Evolutionary conservation across 2,797 vertebrate species (phyloP), one percentile per base, ranked within the genome.

Genomic region (Pangasius sanitwongsei): DNA sequence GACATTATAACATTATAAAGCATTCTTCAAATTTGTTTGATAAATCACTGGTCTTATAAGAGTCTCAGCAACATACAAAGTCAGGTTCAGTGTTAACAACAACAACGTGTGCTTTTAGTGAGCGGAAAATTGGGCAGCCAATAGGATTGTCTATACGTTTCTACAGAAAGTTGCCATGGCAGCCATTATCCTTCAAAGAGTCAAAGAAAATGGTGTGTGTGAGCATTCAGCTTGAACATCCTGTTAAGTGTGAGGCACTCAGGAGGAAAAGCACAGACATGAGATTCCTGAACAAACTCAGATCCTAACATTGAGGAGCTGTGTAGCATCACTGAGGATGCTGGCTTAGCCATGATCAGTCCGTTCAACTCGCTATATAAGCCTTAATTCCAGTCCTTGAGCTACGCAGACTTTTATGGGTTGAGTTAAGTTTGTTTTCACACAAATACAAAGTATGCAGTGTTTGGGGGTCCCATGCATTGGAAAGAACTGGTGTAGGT

Each of bases 181-280:
- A 86, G 50, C 50, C 53, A 70, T 81, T 86, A 86, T 57, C 37
- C 50, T 72, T 86, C 37, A 81, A 48, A 80, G 83, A 78, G 44
- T 75, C 37, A 81, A 81, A 70, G 28, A 81, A 85, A 72, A 81
- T 80, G 63, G 85, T 55, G 61, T 81, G 74, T 85, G 83, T 69
- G 81, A 84, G 80, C 88, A 83, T 83, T 87, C 85, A 89, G 31
- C 85, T 87, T 77, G 88, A 89, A 89, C 88, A 87, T 86, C 88
- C 88, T 89, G 78, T 89, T 89, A 86, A 65, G 78, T 83, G 57
- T 89, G 77, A 87, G 59, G 85, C 57, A 75, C 57, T 89, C 88
- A 87, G 59, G 44, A 89, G 85, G 88, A 89, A 83, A 61, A 75
- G 31, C 78, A 87, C 41, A 83, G 34, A 57, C 65, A 86, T 61